Conservation (phyloP, 2,888 invertebrate species). For the Melinopterus prodromus region DNA sequence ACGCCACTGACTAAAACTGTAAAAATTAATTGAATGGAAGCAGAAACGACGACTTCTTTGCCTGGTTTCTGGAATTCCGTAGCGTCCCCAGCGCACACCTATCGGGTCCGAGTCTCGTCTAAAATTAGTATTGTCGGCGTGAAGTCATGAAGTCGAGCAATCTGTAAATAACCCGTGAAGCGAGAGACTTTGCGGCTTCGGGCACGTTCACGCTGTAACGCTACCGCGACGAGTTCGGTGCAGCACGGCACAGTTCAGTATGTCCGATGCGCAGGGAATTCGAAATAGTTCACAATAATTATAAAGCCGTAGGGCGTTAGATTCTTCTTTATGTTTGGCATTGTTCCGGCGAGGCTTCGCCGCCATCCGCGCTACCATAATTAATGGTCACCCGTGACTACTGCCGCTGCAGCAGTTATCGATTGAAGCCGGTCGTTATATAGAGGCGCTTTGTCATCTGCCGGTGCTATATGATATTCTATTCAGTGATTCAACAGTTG, state of each 20-base stretch:
- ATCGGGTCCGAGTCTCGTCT: background rate
- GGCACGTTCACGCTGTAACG: conserved; percentile 18
- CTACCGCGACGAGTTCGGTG: background rate
- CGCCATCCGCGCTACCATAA: background rate
- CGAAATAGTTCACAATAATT: conserved; percentile 41
- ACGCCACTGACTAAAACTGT: no score
- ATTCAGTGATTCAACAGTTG: background rate
- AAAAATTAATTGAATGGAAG: background rate
- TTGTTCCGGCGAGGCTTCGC: conserved; percentile 7
- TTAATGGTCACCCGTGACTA: background rate
- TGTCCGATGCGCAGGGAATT: conserved; percentile 37
- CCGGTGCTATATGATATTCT: background rate
- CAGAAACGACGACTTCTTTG: background rate
- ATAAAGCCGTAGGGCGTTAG: conserved; percentile 9
- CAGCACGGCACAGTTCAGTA: background rate
- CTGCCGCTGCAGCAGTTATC: background rate
- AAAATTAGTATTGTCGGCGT: conserved; percentile 21
- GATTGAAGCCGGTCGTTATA: background rate
- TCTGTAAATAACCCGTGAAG: conserved; percentile 23
- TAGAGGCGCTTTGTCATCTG: background rate
- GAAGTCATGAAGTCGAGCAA: conserved; percentile 18
- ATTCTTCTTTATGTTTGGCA: conserved; percentile 17
- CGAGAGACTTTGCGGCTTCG: conserved; percentile 19
- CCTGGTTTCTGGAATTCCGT: background rate
- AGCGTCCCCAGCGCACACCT: background rate